Evolutionary conservation across 2,797 vertebrate genomes (phyloP).

Genomic region (Anguilla pacifica): DNA sequence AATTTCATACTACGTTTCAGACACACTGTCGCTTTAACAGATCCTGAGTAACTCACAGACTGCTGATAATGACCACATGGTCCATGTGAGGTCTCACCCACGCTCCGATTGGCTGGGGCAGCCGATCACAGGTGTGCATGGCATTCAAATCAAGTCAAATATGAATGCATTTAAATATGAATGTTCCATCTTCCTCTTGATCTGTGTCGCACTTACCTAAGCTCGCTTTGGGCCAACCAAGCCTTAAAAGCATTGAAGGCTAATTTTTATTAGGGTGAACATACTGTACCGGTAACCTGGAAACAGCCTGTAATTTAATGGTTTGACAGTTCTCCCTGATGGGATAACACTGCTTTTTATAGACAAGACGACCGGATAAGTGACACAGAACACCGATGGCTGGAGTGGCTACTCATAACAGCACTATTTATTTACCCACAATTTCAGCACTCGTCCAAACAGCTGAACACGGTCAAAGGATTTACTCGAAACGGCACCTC

Average conservation of each 20-base stretch:
- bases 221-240: background rate
- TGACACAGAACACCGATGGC: background rate
- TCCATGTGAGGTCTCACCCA: background rate
- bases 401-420: background rate
- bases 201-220: background rate
- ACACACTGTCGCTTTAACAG: background rate
- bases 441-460: background rate
- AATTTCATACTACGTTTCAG: background rate
- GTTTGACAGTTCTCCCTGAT: background rate
- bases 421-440: background rate
- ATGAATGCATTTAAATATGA: background rate
- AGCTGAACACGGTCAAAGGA: background rate
- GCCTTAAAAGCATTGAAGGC: background rate
- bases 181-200: background rate
- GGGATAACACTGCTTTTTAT: background rate
- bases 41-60: background rate
- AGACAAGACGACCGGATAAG: background rate
- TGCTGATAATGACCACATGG: background rate
- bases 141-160: slow-evolving; percentile 3
- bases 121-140: background rate
- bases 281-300: background rate
- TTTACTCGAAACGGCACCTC: background rate
- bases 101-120: background rate
- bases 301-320: background rate
- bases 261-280: background rate